These are phyloP conservation scores for Acanthornis magna DNA, from an alignment of 2,797 vertebrate species.

Conservation along the genomic window DNA sequence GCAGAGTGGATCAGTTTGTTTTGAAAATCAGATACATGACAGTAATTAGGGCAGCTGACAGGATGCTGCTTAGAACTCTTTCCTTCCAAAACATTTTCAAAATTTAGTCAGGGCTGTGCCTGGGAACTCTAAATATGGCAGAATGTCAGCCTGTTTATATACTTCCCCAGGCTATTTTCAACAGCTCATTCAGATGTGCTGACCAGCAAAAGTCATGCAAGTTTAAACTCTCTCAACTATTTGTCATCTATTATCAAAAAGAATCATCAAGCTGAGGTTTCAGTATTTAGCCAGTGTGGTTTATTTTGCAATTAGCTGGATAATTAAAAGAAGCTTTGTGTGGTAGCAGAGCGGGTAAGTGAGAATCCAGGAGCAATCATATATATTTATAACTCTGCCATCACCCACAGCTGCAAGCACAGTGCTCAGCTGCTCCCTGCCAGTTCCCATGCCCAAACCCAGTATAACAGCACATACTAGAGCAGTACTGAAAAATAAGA, in stretches of 20 bases:
- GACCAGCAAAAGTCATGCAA: conserved; percentile 4
- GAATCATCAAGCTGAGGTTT: conserved; percentile 4
- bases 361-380: background rate
- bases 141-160: conserved; percentile 19
- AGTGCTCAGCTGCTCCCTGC: background rate
- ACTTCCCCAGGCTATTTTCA: conserved; percentile 30
- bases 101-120: conserved; percentile 25
- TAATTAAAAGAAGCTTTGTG: background rate
- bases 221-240: conserved; percentile 35
- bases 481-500: background rate
- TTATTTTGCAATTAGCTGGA: conserved; percentile 7
- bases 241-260: conserved; percentile 31
- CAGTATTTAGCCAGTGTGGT: background rate
- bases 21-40: conserved; percentile 24
- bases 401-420: background rate
- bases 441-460: background rate
- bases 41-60: conserved; percentile 52
- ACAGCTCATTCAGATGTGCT: background rate
- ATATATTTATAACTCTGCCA: background rate
- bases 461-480: background rate
- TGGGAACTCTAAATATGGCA: conserved; percentile 4
- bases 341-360: background rate
- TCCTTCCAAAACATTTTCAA: conserved; percentile 63
- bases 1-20: background rate
- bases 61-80: conserved; percentile 48